Evolutionary conservation across 2,113 vertebrate species (phyloP).

Genomic region (Azemiops feae): DNA sequence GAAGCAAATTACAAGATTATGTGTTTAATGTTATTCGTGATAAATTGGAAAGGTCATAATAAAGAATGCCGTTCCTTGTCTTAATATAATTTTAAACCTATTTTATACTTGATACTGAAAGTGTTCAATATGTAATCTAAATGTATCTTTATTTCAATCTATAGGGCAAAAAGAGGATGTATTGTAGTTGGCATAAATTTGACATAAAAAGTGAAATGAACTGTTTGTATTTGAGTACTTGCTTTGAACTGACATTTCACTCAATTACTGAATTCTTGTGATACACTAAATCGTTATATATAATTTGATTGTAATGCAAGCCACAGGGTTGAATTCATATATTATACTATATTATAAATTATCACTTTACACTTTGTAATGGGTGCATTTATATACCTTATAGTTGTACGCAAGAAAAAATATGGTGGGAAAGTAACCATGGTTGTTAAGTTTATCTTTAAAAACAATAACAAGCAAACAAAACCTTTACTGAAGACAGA

Average conservation of each 20-base stretch:
- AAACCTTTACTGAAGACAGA: neutral
- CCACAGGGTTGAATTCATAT: neutral
- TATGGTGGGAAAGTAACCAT: neutral
- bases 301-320: neutral
- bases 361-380: neutral
- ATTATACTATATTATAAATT: neutral
- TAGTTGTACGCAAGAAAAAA: neutral
- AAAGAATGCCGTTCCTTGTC: constrained; percentile 38
- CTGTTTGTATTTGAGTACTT: neutral
- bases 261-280: neutral
- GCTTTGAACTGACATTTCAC: neutral
- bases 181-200: neutral
- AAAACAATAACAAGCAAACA: neutral
- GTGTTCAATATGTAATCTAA: neutral
- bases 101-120: constrained; percentile 31
- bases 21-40: constrained; percentile 59
- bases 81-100: constrained; percentile 43
- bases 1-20: constrained; percentile 61
- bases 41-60: constrained; percentile 55
- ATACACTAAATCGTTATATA: neutral
- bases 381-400: neutral
- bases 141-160: neutral
- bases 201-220: neutral
- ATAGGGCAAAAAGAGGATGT: neutral
- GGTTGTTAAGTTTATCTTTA: neutral